A percentile compares a stretch with the other conserved stretches of the same genome.
phyloP scores from a whole-genome alignment of 2,113 vertebrate species.

The Ptilorrhoa leucosticta region DNA sequence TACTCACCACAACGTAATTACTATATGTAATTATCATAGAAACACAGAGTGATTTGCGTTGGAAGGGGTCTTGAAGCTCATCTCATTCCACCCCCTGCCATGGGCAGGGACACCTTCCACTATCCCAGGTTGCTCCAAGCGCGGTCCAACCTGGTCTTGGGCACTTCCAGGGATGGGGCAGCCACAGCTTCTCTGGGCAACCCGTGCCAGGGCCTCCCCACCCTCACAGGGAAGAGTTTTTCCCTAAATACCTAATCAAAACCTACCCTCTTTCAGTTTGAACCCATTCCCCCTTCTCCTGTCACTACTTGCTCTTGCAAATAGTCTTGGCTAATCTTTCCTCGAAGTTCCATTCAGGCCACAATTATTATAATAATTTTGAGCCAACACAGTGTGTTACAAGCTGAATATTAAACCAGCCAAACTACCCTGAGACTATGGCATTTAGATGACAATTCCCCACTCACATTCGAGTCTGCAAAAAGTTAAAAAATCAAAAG shows the following conservation, averaged over 20 bases:
- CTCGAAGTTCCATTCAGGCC: fast-evolving
- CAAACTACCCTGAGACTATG: fast-evolving
- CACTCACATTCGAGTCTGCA: fast-evolving
- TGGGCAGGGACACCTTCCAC: neutral
- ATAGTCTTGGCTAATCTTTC: neutral
- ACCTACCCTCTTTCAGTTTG: neutral
- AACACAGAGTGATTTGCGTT: neutral
- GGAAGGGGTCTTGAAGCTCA: neutral
- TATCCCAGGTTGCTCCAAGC: neutral
- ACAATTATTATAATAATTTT: neutral
- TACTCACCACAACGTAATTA: fast-evolving
- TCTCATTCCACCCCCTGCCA: fast-evolving
- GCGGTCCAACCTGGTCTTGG: fast-evolving
- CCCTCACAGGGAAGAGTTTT: neutral
- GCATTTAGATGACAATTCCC: neutral
- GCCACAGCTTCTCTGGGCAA: neutral
- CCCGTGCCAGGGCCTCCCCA: neutral
- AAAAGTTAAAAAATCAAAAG: neutral
- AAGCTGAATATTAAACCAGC: neutral
- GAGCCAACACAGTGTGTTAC: fast-evolving
- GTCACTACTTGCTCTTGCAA: neutral
- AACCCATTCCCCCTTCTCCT: neutral
- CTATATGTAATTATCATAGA: fast-evolving
- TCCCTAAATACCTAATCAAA: neutral
- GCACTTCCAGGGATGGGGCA: neutral